A percentile compares a stretch with the other conserved stretches of the same genome.
These are phyloP conservation scores for Botrylloides violaceus DNA, from an alignment of 23 tunicate genomes.

Conservation along the genomic window DNA sequence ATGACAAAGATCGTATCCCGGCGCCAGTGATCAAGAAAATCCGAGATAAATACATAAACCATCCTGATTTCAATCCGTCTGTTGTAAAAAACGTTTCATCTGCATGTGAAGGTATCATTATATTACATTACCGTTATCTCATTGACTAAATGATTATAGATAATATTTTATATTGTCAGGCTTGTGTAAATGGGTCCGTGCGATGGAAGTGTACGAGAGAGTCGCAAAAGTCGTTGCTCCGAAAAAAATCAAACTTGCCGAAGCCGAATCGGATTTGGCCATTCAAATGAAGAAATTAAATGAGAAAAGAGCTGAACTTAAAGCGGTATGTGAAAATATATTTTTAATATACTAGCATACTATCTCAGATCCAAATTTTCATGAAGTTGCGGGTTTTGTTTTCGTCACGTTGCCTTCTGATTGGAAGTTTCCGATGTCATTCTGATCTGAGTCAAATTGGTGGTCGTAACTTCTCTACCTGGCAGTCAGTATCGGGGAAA, in stretches of 20 bases:
- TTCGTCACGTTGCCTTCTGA: too few species aligned
- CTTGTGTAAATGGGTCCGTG: conserved; percentile 92
- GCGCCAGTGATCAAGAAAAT: conserved; percentile 79
- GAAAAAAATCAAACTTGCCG: conserved; percentile 83
- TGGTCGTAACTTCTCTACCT: too few species aligned
- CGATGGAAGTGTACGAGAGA: conserved; percentile 95
- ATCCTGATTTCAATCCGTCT: conserved; percentile 83
- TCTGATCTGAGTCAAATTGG: too few species aligned
- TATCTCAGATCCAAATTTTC: background rate
- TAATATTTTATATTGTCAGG: too few species aligned
- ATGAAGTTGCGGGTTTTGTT: too few species aligned
- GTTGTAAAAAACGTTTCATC: conserved; percentile 87
- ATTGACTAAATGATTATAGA: background rate
- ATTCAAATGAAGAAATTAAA: conserved; percentile 79
- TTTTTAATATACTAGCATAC: background rate
- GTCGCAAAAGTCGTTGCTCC: conserved; percentile 98
- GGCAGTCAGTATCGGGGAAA: too few species aligned
- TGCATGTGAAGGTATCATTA: conserved; percentile 87
- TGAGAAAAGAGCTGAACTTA: conserved; percentile 79
- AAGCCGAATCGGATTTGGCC: conserved; percentile 71
- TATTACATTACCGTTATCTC: background rate
- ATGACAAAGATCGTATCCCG: conserved; percentile 93
- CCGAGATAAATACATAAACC: conserved; percentile 81
- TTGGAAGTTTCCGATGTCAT: too few species aligned
- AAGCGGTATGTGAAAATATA: conserved; percentile 61